Conservation (phyloP, 2,113 vertebrate genomes). For the Neogobius melanostomus region DNA sequence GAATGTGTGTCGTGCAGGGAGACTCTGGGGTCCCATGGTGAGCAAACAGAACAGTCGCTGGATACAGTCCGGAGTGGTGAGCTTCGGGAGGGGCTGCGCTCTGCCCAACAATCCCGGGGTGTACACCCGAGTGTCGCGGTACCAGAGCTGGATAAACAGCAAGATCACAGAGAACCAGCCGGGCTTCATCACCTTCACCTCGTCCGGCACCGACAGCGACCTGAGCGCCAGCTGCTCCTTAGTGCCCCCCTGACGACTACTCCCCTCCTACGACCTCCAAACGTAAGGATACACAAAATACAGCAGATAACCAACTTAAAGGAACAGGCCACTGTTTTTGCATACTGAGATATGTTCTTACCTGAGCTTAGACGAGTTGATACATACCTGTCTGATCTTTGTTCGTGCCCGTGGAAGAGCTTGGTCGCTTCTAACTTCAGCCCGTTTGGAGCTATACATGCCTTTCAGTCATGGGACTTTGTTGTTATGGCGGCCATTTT, state of each 20-base stretch:
- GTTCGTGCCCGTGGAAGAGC: too few relatives aligned
- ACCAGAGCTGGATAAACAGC: slow-evolving; percentile 77
- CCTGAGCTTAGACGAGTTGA: too few relatives aligned
- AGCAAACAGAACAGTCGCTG: slow-evolving; percentile 72
- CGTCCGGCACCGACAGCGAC: slow-evolving; percentile 55
- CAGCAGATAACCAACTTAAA: too few relatives aligned
- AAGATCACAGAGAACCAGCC: slow-evolving; percentile 22
- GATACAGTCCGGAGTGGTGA: slow-evolving; percentile 83
- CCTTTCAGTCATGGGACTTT: too few relatives aligned
- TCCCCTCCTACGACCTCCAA: background rate
- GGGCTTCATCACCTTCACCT: slow-evolving; percentile 47
- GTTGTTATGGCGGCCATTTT: too few relatives aligned
- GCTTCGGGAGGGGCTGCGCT: slow-evolving; percentile 81
- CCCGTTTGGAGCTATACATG: too few relatives aligned
- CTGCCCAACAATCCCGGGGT: slow-evolving; percentile 80
- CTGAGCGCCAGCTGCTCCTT: slow-evolving; percentile 27
- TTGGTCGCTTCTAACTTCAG: too few relatives aligned
- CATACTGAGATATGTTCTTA: too few relatives aligned
- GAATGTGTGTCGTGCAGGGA: slow-evolving; percentile 66
- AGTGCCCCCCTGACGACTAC: too few relatives aligned
- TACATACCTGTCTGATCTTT: too few relatives aligned
- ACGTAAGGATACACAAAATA: too few relatives aligned
- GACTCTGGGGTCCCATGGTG: slow-evolving; percentile 87
- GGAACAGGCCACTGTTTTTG: too few relatives aligned
- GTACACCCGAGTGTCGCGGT: slow-evolving; percentile 80